These are phyloP conservation scores for Xylota sylvarum DNA, from an alignment of 2,888 invertebrate species.

Conservation along the genomic window DNA sequence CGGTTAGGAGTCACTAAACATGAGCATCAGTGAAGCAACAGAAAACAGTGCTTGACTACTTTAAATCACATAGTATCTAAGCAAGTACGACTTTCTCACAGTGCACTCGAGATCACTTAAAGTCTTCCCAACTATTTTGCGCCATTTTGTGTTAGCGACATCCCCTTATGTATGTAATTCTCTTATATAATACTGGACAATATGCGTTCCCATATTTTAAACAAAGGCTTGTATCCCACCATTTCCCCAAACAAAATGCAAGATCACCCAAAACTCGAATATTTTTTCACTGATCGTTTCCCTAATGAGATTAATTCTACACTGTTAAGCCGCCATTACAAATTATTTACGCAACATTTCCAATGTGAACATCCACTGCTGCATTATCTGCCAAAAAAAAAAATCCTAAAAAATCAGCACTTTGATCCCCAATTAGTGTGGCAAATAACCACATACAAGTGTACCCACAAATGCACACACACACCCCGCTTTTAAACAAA, in stretches of 20 bases:
- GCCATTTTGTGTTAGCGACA: no score
- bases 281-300: background rate
- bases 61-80: no score
- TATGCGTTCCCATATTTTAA: no score
- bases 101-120: no score
- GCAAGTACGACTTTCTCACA: no score
- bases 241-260: background rate
- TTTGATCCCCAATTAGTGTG: conserved; percentile 40
- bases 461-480: conserved; percentile 17
- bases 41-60: no score
- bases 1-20: no score
- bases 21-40: no score
- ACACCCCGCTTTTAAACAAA: conserved; percentile 47
- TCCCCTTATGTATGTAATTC: no score
- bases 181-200: no score
- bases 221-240: no score
- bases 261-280: background rate
- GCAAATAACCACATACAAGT: conserved; percentile 38
- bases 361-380: background rate
- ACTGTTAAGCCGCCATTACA: background rate
- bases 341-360: conserved; percentile 29
- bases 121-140: no score
- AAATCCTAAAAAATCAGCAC: conserved; percentile 2
- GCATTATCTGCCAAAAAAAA: background rate
- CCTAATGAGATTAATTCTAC: conserved; percentile 14